Base-by-base conservation (phyloP, 64 coral and sea anemone species). In the Dendronephthya gigantea region DNA sequence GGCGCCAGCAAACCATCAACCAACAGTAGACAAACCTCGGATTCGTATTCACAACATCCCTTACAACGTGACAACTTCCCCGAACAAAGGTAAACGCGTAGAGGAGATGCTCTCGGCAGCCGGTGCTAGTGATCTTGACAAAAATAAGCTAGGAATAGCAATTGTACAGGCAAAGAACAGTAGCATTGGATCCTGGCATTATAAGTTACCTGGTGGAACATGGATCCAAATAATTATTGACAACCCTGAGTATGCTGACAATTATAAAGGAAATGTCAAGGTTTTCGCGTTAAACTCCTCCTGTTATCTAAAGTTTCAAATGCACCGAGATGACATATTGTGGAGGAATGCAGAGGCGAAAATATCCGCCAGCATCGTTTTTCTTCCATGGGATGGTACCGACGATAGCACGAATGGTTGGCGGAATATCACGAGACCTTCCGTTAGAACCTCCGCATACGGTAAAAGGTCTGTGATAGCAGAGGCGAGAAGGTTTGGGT, bases 391-490 rank as follows among this genome's bases (percentile, higher is more conserved):
- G 93, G 93, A 94, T 14, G 83, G 58, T 35, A 62, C 83, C 7
- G 90, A 94, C 35, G 35, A 58, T 16, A 75, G 82, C 2, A 17
- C 79, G 6, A 40, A 55, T 28, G 93, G 93, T 13, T 48, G 88
- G 36, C 81, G 86, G 35, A 19, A 89, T 36, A 83, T 49, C 35
- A 52, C 23, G 37, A 89, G 88, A 55, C 62, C 88, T 38, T 76
- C 81, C 16, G 58, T 84, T 43, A 56, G 83, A 0, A 87, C 45
- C n/a, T 23, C 48, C 2, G 86, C 93, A 15, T 40, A 91, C 50
- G 89, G 93, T 47, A 89, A n/a, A 37, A 89, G 68, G 82, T 59
- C 86, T 50, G 84, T 85, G n/a, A n/a, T n/a, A n/a, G n/a, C n/a
- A n/a, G n/a, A n/a, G n/a, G n/a, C n/a, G n/a, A n/a, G n/a, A n/a